These are phyloP conservation scores for Leucoptera coffeella DNA, from an alignment of 2,888 invertebrate genomes.

Conservation along the genomic window DNA sequence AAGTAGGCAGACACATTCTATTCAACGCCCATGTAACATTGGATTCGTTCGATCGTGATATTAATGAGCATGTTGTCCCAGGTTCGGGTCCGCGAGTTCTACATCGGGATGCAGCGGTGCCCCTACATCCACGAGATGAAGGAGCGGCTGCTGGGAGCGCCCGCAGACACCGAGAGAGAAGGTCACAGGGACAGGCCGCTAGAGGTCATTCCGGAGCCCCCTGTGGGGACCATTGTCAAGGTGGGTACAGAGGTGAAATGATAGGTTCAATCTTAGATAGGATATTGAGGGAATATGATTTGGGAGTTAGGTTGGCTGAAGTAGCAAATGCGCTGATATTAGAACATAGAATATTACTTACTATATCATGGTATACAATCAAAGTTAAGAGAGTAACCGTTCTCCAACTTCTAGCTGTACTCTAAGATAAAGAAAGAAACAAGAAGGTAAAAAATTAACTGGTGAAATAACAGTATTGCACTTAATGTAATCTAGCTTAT, in stretches of 20 bases:
- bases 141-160: conserved; percentile 77
- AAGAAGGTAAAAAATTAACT: too few species aligned
- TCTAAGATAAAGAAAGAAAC: too few species aligned
- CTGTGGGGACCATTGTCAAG: conserved; percentile 86
- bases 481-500: too few species aligned
- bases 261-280: too few species aligned
- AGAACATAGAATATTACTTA: too few species aligned
- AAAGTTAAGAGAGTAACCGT: too few species aligned
- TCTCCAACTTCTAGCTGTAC: too few species aligned
- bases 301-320: too few species aligned
- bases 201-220: conserved; percentile 43
- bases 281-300: too few species aligned
- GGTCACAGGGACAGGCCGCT: conserved; percentile 29
- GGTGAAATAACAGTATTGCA: too few species aligned
- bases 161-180: conserved; percentile 42
- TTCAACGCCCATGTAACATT: background rate
- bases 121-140: conserved; percentile 92
- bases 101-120: conserved; percentile 76
- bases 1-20: background rate
- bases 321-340: too few species aligned
- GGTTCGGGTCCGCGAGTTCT: conserved; percentile 50
- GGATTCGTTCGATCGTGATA: conserved; percentile 1
- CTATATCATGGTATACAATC: too few species aligned
- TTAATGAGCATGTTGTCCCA: conserved; percentile 8
- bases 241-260: conserved; percentile 74